Base-by-base conservation (phyloP, 2,797 vertebrate species). In the Ptychadena robeensis region DNA sequence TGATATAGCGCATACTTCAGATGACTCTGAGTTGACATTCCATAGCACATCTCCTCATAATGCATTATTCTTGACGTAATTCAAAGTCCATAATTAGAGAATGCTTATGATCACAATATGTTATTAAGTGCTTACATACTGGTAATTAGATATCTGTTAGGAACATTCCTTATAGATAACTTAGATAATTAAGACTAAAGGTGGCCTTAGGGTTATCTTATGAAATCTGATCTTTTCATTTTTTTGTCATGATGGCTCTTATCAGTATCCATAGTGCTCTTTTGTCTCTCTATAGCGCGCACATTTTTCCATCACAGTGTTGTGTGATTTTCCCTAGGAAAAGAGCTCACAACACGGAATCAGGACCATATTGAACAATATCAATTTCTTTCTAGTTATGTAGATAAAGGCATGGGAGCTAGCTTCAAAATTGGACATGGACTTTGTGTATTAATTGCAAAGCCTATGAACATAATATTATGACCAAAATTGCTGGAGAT, bases 161-260 rank as follows among this genome's bases (percentile, higher is more conserved):
- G 59, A 61, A 12, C 59, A 61, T 61, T 61, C 59, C 59, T 61
- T 28, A 61, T 28, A 61, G 59, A 61, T 61, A 61, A 61, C 25
- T 61, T 25, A 9, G 4, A 12, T 61, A 61, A 61, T 61, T 61
- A 61, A 10, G 27, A 61, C 27, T 25, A 10, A 28, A 61, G n/a
- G n/a, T 12, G 59, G 59, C 27, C 59, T 25, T 61, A 15, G 9
- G 59, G 59, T 61, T 61, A 61, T 61, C 59, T 61, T 61, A 61
- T 61, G 59, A 61, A 61, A 61, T 61, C 59, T 61, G 59, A 61
- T 25, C 9, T 61, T 61, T 61, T 10, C n/a, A 59, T 59, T 59
- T 25, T 61, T 27, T 61, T 61, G 25, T 61, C 25, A 61, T 61
- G 25, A 9, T 11, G n/a, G 9, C 59, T 61, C 25, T 11, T 61